Evolutionary conservation across 2,797 vertebrate genomes (phyloP), one percentile per base, ranked within the genome.

Genomic region (Phrynocephalus vlangalii): DNA sequence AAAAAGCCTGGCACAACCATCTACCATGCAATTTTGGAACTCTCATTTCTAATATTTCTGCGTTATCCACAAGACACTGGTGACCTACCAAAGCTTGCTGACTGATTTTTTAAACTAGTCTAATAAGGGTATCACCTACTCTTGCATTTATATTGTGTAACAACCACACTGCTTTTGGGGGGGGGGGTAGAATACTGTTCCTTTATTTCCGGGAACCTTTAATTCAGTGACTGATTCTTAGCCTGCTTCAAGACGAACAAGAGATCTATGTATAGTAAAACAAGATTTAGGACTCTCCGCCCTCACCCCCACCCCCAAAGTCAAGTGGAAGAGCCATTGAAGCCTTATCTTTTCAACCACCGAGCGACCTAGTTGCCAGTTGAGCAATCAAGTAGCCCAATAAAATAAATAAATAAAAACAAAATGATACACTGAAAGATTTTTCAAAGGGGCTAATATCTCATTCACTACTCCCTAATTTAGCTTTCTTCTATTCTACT

Each of bases 261-360:
- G 5, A 78, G 16, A 90, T 68, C 38, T 82, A 77, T 85, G 87
- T 72, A 85, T 71, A 72, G 44, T 50, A 77, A 89, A 85, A 85
- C 30, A 89, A 85, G 66, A 48, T 44, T 18, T 67, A 16, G 28
- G 56, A n/a, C 30, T 33, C 79, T 5, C 83, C 3, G 6, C 52
- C 52, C 52, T 11, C 52, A 52, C 52, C 11, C 60, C 38, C 67
- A n/a, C 33, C 33, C 13, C 33, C 56, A 78, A 79, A 83, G 30
- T 48, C 26, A 79, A 79, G 79, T 7, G 71, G 15, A 77, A 87
- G 28, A 52, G 50, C 50, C 6, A 52, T 52, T 52, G 52, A 52
- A 52, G 52, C 52, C 52, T 52, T 52, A 52, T 44, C 3, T 44
- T 44, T 44, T 44, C 2, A 44, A 44, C 38, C 5, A 5, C 38